Conservation (phyloP, 1,140 invertebrate species). For the Lucilia sericata region DNA sequence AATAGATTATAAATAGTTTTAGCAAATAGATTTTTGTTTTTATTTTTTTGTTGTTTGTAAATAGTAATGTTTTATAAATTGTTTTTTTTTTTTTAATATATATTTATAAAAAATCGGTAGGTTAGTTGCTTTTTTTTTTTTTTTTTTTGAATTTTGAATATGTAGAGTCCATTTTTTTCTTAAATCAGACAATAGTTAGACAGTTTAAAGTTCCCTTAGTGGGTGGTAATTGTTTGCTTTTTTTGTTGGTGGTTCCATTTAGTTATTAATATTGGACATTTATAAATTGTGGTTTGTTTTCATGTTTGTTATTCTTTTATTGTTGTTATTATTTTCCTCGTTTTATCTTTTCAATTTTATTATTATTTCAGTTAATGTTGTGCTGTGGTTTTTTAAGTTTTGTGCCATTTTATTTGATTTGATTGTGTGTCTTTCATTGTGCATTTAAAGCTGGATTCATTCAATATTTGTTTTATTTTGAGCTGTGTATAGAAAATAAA, state of each 20-base stretch:
- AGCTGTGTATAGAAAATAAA: neutral
- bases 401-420: neutral
- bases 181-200: neutral
- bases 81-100: neutral
- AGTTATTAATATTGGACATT: neutral
- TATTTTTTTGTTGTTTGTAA: neutral
- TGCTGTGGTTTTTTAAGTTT: slow-evolving; percentile 5
- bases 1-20: too few relatives aligned
- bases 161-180: neutral
- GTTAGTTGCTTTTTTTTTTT: slow-evolving; percentile 1
- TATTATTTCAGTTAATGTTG: neutral
- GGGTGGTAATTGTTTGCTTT: neutral
- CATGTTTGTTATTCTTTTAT: neutral
- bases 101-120: slow-evolving; percentile 19
- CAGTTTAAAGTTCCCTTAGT: neutral
- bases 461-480: neutral
- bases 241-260: neutral
- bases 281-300: neutral
- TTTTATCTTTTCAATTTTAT: neutral
- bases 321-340: neutral
- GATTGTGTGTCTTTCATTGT: neutral
- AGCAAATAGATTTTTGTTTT: too few relatives aligned
- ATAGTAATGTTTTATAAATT: neutral
- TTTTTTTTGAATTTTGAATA: neutral
- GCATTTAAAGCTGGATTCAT: neutral